phyloP scores from a whole-genome alignment of 2,888 invertebrate species.

The Netelia fuscicornis region DNA sequence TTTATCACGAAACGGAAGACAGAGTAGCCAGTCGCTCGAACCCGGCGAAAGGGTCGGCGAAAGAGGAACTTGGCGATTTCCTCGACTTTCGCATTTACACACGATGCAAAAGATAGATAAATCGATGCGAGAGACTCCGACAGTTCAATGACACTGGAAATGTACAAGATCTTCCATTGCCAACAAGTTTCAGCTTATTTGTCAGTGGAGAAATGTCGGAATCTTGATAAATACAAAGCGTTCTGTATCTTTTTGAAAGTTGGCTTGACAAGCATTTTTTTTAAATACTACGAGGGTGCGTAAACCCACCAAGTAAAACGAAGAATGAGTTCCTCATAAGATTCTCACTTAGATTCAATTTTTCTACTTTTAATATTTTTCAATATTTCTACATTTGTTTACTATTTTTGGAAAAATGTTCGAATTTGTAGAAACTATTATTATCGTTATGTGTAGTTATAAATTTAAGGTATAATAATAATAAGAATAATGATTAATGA shows the following conservation, averaged over 20 bases:
- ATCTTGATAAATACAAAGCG: background rate
- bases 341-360: no score
- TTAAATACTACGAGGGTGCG: no score
- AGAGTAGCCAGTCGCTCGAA: no score
- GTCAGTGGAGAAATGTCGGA: background rate
- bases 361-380: background rate
- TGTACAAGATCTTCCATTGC: background rate
- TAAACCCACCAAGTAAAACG: no score
- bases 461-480: no score
- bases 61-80: background rate
- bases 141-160: background rate
- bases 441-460: background rate
- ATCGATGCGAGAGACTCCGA: background rate
- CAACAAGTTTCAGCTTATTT: slow-evolving; percentile 4
- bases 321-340: no score
- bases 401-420: no score
- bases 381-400: background rate
- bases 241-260: background rate
- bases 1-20: no score
- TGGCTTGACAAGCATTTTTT: no score
- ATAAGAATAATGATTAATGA: background rate
- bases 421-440: background rate
- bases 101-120: background rate
- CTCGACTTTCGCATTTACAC: background rate
- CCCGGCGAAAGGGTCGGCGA: no score